These are phyloP conservation scores for Craniophora ligustri DNA, from an alignment of 2,888 invertebrate species.

Conservation along the genomic window DNA sequence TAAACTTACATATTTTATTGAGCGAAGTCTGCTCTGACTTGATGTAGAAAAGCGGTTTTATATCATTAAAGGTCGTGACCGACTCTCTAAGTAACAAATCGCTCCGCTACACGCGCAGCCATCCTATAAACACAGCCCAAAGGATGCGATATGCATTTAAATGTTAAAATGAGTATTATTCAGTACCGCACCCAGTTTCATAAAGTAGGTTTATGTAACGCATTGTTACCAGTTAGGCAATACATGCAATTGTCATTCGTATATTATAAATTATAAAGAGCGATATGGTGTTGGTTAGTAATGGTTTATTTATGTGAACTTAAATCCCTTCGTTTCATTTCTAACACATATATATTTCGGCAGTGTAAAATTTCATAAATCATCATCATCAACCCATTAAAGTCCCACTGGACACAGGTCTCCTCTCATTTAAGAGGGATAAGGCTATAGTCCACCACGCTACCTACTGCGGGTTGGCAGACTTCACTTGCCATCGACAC, in stretches of 20 bases:
- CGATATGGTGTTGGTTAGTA: slow-evolving; percentile 7
- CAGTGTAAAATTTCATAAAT: no score
- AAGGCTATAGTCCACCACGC: no score
- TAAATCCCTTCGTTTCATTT: no score
- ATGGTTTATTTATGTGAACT: not conserved
- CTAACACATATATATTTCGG: no score
- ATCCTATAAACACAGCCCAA: not conserved
- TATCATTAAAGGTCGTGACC: not conserved
- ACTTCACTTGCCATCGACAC: no score
- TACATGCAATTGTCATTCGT: slow-evolving; percentile 17
- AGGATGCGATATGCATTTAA: slow-evolving; percentile 35
- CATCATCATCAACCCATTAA: no score
- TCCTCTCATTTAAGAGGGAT: no score
- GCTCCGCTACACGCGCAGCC: not conserved
- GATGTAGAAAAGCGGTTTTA: not conserved
- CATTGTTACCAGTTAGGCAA: slow-evolving; percentile 50
- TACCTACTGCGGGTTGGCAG: no score
- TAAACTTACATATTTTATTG: no score
- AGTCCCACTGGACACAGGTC: no score
- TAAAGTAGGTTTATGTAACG: slow-evolving; percentile 64
- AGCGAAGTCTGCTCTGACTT: no score
- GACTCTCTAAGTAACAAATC: not conserved
- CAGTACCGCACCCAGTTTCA: slow-evolving; percentile 42
- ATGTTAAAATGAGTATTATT: slow-evolving; percentile 41
- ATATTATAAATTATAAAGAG: slow-evolving; percentile 9